Evolutionary conservation across 2,797 vertebrate genomes (phyloP).

Genomic region (Lemur catta): DNA sequence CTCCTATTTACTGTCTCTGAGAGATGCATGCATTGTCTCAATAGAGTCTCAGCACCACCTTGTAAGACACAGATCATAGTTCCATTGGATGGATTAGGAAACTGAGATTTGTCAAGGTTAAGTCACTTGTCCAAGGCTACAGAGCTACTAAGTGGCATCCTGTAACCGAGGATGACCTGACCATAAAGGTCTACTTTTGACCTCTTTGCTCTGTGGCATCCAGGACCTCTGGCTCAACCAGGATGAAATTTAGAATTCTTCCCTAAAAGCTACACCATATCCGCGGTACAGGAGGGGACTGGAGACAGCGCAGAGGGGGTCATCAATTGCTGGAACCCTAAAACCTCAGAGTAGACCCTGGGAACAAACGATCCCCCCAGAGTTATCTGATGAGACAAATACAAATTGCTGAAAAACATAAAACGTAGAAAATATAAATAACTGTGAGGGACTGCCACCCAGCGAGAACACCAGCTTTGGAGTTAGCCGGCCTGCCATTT

Average conservation of each 20-base stretch:
- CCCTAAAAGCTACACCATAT: background rate
- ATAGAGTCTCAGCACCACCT: background rate
- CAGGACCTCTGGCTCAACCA: background rate
- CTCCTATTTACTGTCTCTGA: background rate
- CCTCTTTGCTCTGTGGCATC: accelerated
- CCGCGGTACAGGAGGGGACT: background rate
- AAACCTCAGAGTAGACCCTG: background rate
- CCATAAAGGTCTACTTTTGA: background rate
- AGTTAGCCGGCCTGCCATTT: background rate
- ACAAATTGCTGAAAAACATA: background rate
- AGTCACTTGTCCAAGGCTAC: background rate
- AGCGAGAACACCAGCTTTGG: background rate
- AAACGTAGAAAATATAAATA: background rate
- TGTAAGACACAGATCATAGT: background rate
- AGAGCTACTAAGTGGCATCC: background rate
- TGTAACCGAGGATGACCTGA: background rate
- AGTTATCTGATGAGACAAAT: background rate
- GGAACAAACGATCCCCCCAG: background rate
- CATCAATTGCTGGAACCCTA: background rate
- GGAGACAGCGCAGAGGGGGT: background rate
- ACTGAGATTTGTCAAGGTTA: background rate
- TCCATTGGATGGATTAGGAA: background rate
- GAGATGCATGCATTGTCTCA: background rate
- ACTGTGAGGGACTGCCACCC: background rate
- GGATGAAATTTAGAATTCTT: background rate